Conservation (phyloP, 2,888 invertebrate genomes). For the Pheosia tremula region DNA sequence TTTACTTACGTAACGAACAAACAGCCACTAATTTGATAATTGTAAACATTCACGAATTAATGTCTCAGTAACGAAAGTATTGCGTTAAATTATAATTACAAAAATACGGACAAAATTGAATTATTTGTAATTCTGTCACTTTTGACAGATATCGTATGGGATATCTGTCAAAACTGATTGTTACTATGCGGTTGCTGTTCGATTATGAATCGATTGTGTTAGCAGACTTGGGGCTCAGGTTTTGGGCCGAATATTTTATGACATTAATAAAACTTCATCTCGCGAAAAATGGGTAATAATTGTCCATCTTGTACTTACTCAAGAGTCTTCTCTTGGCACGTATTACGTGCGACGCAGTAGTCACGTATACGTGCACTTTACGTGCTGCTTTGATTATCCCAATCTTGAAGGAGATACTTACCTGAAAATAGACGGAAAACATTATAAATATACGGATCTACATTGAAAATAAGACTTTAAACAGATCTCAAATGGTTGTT, state of each 20-base stretch:
- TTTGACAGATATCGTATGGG: too few species aligned
- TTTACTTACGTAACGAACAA: conserved; percentile 34
- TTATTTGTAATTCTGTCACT: too few species aligned
- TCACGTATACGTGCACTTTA: conserved; percentile 14
- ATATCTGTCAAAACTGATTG: too few species aligned
- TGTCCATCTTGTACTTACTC: background rate
- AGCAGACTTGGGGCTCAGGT: too few species aligned
- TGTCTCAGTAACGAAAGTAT: conserved; percentile 8
- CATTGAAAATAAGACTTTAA: conserved; percentile 10
- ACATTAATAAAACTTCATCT: too few species aligned
- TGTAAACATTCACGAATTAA: conserved; percentile 36
- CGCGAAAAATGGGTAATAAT: too few species aligned
- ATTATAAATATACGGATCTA: conserved; percentile 19
- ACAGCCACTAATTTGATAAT: conserved; percentile 51
- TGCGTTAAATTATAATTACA: background rate
- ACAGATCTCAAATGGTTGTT: conserved; percentile 10
- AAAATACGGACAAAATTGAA: too few species aligned
- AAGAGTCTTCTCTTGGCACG: background rate
- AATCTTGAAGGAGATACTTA: conserved; percentile 49
- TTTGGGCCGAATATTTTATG: too few species aligned
- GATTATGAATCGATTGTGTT: too few species aligned
- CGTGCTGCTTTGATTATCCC: conserved; percentile 13
- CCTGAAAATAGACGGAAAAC: conserved; percentile 49
- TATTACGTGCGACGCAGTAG: background rate
- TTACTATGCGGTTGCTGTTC: too few species aligned